Base-by-base conservation (phyloP, 2,113 vertebrate species). In the Aegotheles bennettii region DNA sequence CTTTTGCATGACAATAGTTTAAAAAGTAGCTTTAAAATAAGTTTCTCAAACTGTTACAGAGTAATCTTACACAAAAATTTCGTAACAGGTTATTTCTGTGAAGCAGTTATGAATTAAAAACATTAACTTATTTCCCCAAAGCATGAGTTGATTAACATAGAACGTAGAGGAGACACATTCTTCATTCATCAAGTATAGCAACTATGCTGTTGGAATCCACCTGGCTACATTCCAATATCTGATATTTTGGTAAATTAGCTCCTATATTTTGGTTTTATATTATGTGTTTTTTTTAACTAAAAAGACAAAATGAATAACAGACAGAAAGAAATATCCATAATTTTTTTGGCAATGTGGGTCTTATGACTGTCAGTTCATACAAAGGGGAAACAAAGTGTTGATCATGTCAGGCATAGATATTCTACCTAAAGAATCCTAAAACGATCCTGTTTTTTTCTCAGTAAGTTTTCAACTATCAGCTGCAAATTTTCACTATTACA, bases 261-360 rank as follows among this genome's bases (percentile, higher is more conserved):
- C 76, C 25, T 36, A 4, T 63, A 65, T 53, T 89, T 56, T 87
- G 29, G 40, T 59, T 81, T 85, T 91, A 50, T 82, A 59, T 76
- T 68, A 31, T 11, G 3, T 54, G 3, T 54, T 23, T 20, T 92
- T 89, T n/a, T 74, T 76, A 91, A 92, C 8, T 61, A 71, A 82
- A 36, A 60, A 47, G 12, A 69, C 26, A 13, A 94, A 90, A 68
- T n/a, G 8, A 70, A 89, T 74, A 92, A 59, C 15, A 67, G 9
- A 35, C 16, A 77, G 8, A 65, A 86, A 67, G 8, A 89, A 59
- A 79, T 64, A 65, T 1, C 3, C 8, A 67, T 21, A 70, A n/a
- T 3, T 50, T 87, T 42, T n/a, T 2, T 0, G 5, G 3, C 17
- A 65, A 65, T 10, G 1, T 48, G 20, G 3, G 10, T 84, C 14